Conservation (phyloP, 2,888 invertebrate genomes). For the Caenorhabditis macrosperma region DNA sequence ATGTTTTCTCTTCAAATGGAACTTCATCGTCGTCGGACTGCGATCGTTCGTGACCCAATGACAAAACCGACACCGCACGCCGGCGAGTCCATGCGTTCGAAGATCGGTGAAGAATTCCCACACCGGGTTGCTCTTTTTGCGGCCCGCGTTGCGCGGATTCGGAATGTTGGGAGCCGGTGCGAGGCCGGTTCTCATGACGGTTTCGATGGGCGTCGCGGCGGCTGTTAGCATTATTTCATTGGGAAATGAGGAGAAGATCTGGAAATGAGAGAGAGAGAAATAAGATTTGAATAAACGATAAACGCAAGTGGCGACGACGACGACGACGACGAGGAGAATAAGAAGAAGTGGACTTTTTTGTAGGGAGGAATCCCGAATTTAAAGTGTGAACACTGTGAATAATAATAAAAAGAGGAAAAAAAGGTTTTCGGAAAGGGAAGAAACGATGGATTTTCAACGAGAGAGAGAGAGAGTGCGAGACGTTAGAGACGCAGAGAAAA, state of each 20-base stretch:
- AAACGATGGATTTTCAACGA: too few relatives aligned
- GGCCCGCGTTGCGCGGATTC: slow-evolving; percentile 71
- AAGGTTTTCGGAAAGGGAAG: too few relatives aligned
- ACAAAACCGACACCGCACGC: slow-evolving; percentile 72
- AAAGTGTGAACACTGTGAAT: too few relatives aligned
- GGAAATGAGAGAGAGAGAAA: slow-evolving; percentile 8
- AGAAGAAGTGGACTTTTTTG: too few relatives aligned
- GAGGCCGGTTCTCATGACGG: slow-evolving; percentile 49
- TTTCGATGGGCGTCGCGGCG: slow-evolving; percentile 12
- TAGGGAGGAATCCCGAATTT: too few relatives aligned
- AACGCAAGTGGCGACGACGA: too few relatives aligned
- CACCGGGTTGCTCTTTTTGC: slow-evolving; percentile 74
- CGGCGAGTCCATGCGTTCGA: slow-evolving; percentile 68
- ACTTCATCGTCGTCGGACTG: slow-evolving; percentile 75
- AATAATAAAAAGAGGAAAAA: too few relatives aligned
- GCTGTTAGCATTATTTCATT: slow-evolving; percentile 9
- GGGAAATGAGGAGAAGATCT: slow-evolving; percentile 20
- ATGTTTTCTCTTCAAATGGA: slow-evolving; percentile 73
- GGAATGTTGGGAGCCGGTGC: slow-evolving; percentile 73
- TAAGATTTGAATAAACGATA: background rate
- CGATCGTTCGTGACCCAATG: slow-evolving; percentile 74
- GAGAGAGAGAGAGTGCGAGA: too few relatives aligned
- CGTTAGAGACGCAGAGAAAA: too few relatives aligned
- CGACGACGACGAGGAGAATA: too few relatives aligned
- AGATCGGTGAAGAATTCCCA: slow-evolving; percentile 76